Evolutionary conservation across 2,113 vertebrate species (phyloP).

Genomic region (Erythrocercus mccallii): DNA sequence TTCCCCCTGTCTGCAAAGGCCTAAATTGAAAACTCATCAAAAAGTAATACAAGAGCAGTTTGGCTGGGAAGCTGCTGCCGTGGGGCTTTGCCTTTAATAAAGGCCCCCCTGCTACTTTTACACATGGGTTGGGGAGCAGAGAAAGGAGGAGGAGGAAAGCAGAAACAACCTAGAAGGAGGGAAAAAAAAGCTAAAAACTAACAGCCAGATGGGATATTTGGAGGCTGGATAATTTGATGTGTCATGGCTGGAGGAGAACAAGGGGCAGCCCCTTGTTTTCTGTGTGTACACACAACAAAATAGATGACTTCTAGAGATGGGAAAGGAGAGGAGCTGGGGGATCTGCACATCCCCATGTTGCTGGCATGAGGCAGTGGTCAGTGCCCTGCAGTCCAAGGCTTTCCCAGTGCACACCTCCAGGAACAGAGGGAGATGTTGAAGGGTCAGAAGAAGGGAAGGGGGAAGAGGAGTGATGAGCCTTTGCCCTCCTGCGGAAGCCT

Average conservation of each 20-base stretch:
- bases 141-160: constrained; percentile 73
- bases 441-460: not conserved
- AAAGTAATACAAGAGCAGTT: constrained; percentile 99
- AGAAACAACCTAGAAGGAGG: constrained; percentile 67
- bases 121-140: constrained; percentile 77
- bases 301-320: constrained; percentile 68
- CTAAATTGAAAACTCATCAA: constrained; percentile 99
- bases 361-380: not conserved
- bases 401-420: constrained; percentile 18
- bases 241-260: constrained; percentile 68
- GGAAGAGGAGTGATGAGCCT: not conserved
- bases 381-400: not conserved
- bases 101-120: constrained; percentile 87
- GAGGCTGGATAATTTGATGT: constrained; percentile 89
- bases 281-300: constrained; percentile 81
- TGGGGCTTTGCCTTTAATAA: constrained; percentile 84
- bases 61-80: constrained; percentile 87
- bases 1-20: constrained; percentile 86
- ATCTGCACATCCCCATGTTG: not conserved
- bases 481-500: not conserved
- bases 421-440: not conserved
- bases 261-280: constrained; percentile 72
- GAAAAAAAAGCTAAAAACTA: constrained; percentile 67
- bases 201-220: constrained; percentile 91
- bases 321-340: not conserved